Evolutionary conservation across 2,888 invertebrate genomes (phyloP).

Genomic region (Drosophila anomelani): DNA sequence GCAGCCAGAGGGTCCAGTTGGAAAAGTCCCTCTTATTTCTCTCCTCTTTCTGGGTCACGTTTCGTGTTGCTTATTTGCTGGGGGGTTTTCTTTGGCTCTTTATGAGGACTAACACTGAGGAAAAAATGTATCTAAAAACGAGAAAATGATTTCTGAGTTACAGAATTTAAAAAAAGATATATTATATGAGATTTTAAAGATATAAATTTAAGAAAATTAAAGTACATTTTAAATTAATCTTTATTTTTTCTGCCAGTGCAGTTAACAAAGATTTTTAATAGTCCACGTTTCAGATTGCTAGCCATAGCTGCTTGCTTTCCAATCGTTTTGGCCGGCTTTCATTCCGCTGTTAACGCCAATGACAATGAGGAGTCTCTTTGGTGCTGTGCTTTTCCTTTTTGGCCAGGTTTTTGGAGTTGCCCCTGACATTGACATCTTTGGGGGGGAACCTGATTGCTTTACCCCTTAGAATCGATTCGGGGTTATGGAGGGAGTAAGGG

Average conservation of each 20-base stretch:
- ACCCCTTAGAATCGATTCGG: slow-evolving; percentile 16
- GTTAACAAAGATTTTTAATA: slow-evolving; percentile 39
- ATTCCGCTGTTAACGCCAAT: slow-evolving; percentile 53
- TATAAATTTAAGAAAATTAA: neutral
- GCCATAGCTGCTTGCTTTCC: slow-evolving; percentile 20
- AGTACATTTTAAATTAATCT: too few relatives aligned
- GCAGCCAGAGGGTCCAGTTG: neutral
- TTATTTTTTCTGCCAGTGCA: neutral
- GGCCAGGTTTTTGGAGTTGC: neutral
- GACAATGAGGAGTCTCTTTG: slow-evolving; percentile 28
- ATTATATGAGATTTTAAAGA: accelerated
- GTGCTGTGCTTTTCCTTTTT: neutral
- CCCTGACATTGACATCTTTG: slow-evolving; percentile 36
- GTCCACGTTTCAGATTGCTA: slow-evolving; percentile 40
- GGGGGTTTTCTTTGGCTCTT: neutral
- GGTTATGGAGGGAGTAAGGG: neutral
- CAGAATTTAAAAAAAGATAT: neutral
- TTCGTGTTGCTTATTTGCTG: slow-evolving; percentile 27
- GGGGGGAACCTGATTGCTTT: neutral
- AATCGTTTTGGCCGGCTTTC: slow-evolving; percentile 41
- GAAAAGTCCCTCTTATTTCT: slow-evolving; percentile 4
- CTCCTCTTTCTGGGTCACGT: slow-evolving; percentile 35
- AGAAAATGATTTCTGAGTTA: neutral
- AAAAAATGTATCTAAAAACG: accelerated
- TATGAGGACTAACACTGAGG: neutral